These are phyloP conservation scores for Aspidiotus destructor DNA, from an alignment of 2,888 invertebrate genomes.

Conservation along the genomic window DNA sequence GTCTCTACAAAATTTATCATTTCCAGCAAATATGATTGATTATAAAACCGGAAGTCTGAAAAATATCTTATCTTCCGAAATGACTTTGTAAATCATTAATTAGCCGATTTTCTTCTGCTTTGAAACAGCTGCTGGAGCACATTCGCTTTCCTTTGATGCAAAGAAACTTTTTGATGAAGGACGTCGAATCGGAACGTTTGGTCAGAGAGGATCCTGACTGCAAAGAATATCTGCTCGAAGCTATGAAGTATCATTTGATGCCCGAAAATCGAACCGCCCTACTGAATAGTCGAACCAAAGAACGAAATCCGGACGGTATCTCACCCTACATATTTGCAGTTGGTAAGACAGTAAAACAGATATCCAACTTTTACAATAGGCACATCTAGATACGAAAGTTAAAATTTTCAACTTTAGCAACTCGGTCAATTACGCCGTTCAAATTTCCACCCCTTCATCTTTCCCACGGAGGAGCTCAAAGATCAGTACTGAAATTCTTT, in stretches of 20 bases:
- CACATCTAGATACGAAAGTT: too few species aligned
- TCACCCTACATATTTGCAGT: constrained; percentile 57
- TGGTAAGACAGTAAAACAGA: constrained; percentile 38
- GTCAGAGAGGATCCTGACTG: constrained; percentile 56
- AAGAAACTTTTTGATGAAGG: constrained; percentile 56
- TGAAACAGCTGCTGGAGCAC: constrained; percentile 50
- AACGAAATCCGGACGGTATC: constrained; percentile 56
- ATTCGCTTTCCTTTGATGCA: constrained; percentile 55
- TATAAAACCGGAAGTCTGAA: too few species aligned
- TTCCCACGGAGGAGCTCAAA: too few species aligned
- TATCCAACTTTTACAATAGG: not conserved
- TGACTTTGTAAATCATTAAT: too few species aligned
- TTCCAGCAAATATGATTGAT: too few species aligned
- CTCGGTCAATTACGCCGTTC: too few species aligned
- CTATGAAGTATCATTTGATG: constrained; percentile 60
- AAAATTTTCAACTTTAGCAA: too few species aligned
- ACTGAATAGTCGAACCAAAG: constrained; percentile 52
- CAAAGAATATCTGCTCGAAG: constrained; percentile 55
- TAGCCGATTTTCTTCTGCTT: too few species aligned
- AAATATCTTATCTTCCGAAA: too few species aligned
- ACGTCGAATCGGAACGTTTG: constrained; percentile 56
- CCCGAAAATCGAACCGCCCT: constrained; percentile 57
- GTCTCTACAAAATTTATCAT: too few species aligned
- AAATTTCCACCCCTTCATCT: too few species aligned
- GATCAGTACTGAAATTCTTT: too few species aligned